Conservation (phyloP, 2,797 vertebrate genomes). For the Phyllotis vaccarum region DNA sequence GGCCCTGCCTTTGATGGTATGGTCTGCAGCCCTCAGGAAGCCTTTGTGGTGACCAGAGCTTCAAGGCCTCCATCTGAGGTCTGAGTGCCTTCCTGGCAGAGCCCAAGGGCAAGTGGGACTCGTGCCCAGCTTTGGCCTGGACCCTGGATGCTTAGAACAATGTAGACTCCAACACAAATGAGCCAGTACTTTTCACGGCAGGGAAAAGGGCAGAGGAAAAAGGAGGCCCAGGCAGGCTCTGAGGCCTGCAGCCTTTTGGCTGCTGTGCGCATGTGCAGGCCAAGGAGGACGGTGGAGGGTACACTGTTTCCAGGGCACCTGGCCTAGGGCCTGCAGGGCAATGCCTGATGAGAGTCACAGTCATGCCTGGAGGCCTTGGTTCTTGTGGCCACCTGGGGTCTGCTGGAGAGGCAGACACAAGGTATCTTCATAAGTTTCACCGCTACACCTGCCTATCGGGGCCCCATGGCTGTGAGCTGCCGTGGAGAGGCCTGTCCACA, state of each 20-base stretch:
- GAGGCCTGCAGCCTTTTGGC: background rate
- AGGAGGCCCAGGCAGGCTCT: background rate
- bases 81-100: slow-evolving; percentile 71
- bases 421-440: fast-evolving
- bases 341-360: no score
- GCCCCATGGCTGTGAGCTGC: fast-evolving
- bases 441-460: fast-evolving
- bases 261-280: background rate
- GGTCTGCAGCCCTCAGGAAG: slow-evolving; percentile 1
- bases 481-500: background rate
- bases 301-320: background rate
- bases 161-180: background rate
- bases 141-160: slow-evolving; percentile 44
- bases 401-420: background rate
- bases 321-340: background rate
- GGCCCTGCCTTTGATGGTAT: background rate
- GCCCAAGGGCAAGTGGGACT: background rate
- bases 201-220: slow-evolving; percentile 38
- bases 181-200: slow-evolving; percentile 25
- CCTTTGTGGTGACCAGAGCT: background rate
- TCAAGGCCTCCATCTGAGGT: fast-evolving
- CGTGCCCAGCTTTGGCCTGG: slow-evolving; percentile 41
- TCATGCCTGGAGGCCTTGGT: background rate
- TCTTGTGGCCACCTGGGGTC: background rate
- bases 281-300: background rate